phyloP scores from a whole-genome alignment of 2,797 vertebrate species.

The Lepus oiostolus region DNA sequence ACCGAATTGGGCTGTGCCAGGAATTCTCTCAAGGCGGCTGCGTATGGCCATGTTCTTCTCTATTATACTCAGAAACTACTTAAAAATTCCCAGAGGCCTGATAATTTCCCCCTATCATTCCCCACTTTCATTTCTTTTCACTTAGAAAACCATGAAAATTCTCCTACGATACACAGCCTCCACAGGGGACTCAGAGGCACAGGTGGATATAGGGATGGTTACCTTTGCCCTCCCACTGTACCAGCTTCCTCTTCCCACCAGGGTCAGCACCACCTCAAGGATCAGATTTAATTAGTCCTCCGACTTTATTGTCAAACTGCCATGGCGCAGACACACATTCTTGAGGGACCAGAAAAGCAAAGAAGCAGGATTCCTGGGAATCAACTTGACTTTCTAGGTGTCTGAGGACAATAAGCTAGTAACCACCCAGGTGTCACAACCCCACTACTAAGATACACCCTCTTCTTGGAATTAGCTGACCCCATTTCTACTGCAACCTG shows the following conservation, averaged over 20 bases:
- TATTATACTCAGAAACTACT: background rate
- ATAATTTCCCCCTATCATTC: background rate
- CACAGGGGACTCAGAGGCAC: background rate
- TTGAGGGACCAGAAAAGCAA: background rate
- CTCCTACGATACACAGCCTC: background rate
- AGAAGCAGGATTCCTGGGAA: background rate
- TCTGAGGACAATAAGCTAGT: conserved; percentile 38
- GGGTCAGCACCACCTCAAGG: too few relatives aligned
- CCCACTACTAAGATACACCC: background rate
- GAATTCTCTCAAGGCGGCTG: background rate
- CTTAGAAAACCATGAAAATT: background rate
- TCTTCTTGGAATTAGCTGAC: background rate
- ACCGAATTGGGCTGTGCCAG: too few relatives aligned
- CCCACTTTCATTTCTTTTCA: background rate
- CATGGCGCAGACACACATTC: background rate
- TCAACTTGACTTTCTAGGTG: background rate
- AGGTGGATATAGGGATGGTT: background rate
- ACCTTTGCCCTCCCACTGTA: accelerated
- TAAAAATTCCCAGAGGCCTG: background rate
- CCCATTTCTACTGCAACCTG: background rate
- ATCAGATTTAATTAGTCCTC: background rate
- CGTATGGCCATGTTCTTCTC: background rate
- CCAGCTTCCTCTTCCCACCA: background rate
- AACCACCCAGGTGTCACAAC: background rate
- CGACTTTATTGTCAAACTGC: background rate